Base-by-base conservation (phyloP, 2,888 invertebrate genomes). In the Eupithecia tripunctaria region DNA sequence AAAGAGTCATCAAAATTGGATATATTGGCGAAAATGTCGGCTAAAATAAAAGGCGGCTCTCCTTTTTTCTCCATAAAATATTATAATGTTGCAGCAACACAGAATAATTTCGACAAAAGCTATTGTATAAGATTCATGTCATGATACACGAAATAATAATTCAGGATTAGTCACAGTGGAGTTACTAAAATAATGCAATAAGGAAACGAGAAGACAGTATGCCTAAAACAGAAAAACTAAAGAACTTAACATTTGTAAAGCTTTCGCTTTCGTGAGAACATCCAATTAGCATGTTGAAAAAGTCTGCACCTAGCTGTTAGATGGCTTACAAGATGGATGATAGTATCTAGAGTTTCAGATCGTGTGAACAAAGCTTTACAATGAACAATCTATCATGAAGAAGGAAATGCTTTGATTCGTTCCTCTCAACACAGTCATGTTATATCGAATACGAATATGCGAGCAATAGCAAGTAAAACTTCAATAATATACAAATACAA, bases 321-420 rank as follows among this genome's bases (percentile, higher is more conserved):
- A 81, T 85, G 82, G 79, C 82, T 82, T 81, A 84, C 77, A 80
- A 86, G 84, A 83, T 82, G 85, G 84, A 82, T 82, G 76, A 70
- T n/a, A n/a, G n/a, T 69, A 73, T 81, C 81, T 74, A 84, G 83
- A 84, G 83, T 84, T 85, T 84, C 82, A 85, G 84, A 89, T 85
- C 91, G 90, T 91, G 91, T 76, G 91, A 91, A 89, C 79, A 80
- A 74, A 78, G 71, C 70, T 68, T 68, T 59, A 81, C 79, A 82
- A 81, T 81, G 75, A 71, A 67, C 78, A 79, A 75, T 73, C 69
- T 67, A 70, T 69, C 43, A 14, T 65, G 47, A 51, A 51, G 47
- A 51, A 51, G 21, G 15, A 69, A 70, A 77, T 74, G 65, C 68
- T 65, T 59, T 25, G 32, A 51, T 66, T 41, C n/a, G 27, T 73